These are phyloP conservation scores for Melinopterus prodromus DNA, from an alignment of 2,888 invertebrate species.

Conservation along the genomic window DNA sequence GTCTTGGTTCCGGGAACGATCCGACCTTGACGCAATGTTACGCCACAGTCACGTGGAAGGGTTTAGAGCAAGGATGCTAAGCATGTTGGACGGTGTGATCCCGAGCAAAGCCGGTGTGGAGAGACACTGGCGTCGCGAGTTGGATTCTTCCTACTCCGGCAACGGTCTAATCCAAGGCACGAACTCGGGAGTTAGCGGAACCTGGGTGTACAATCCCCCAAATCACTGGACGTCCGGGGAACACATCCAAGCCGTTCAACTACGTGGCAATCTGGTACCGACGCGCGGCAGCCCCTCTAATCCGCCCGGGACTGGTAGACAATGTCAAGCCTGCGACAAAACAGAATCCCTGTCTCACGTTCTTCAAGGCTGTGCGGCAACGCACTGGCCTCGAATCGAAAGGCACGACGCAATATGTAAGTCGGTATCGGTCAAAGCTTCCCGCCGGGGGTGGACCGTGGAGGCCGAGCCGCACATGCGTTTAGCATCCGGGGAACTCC, in stretches of 20 bases:
- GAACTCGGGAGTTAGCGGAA: no score
- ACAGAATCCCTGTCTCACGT: conserved; percentile 17
- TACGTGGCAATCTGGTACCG: conserved; percentile 13
- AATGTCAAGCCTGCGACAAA: no score
- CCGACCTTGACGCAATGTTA: no score
- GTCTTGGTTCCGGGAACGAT: no score
- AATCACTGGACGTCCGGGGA: background rate
- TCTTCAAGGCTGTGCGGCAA: conserved; percentile 11
- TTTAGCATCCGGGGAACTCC: background rate
- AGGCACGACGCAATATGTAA: background rate
- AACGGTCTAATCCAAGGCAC: no score
- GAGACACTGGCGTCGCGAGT: no score
- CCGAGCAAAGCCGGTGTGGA: no score
- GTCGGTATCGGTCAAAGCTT: background rate
- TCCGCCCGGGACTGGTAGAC: no score
- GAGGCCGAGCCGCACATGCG: background rate
- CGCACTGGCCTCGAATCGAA: conserved; percentile 18
- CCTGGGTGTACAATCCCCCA: no score
- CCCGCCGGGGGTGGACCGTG: conserved; percentile 11
- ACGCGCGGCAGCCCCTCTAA: background rate
- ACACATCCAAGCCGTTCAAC: conserved; percentile 9
- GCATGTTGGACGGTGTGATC: conserved; percentile 4
- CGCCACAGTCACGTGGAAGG: no score
- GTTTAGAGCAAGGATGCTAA: background rate
- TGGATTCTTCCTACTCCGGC: no score